Percentiles rank a stretch among this genome's conserved stretches.
These are phyloP conservation scores for Tragelaphus buxtoni DNA, from an alignment of 2,113 vertebrate species.

Conservation along the genomic window DNA sequence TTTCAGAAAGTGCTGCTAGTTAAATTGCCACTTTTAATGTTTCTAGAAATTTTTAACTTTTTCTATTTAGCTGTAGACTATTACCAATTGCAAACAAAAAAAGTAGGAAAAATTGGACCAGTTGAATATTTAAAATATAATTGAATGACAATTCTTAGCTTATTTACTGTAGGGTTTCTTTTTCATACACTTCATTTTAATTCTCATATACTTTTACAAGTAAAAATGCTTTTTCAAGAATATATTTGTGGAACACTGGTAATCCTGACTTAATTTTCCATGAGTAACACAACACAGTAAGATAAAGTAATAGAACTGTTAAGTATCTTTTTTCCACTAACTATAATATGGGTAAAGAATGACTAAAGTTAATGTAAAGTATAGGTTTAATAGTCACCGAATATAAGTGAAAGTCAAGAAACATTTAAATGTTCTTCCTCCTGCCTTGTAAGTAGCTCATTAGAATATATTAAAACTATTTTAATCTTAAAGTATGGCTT, in stretches of 20 bases:
- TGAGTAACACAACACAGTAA: slow-evolving; percentile 58
- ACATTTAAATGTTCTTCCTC: slow-evolving; percentile 7
- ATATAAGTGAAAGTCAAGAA: slow-evolving; percentile 8
- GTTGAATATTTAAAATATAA: background rate
- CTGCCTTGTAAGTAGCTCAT: slow-evolving; percentile 30
- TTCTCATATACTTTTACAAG: slow-evolving; percentile 47
- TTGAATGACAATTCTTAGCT: slow-evolving; percentile 20
- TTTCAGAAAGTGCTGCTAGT: slow-evolving; percentile 26
- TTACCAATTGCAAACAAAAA: slow-evolving; percentile 13
- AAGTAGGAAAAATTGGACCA: background rate
- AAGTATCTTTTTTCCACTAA: slow-evolving; percentile 35
- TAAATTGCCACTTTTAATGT: slow-evolving; percentile 49
- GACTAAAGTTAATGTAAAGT: background rate
- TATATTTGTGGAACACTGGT: slow-evolving; percentile 31
- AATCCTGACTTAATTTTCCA: slow-evolving; percentile 45
- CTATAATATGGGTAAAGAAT: slow-evolving; percentile 36
- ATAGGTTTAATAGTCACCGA: slow-evolving; percentile 15
- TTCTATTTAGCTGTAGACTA: slow-evolving; percentile 36
- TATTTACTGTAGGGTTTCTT: slow-evolving; percentile 43
- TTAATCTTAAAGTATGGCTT: slow-evolving; percentile 49
- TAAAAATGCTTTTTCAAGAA: slow-evolving; percentile 15
- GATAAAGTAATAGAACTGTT: slow-evolving; percentile 39
- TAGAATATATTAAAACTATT: slow-evolving; percentile 58
- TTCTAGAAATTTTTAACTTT: slow-evolving; percentile 33
- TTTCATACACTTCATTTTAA: slow-evolving; percentile 45